phyloP scores from a whole-genome alignment of 2,888 invertebrate genomes.

The Zonitis immaculata region DNA sequence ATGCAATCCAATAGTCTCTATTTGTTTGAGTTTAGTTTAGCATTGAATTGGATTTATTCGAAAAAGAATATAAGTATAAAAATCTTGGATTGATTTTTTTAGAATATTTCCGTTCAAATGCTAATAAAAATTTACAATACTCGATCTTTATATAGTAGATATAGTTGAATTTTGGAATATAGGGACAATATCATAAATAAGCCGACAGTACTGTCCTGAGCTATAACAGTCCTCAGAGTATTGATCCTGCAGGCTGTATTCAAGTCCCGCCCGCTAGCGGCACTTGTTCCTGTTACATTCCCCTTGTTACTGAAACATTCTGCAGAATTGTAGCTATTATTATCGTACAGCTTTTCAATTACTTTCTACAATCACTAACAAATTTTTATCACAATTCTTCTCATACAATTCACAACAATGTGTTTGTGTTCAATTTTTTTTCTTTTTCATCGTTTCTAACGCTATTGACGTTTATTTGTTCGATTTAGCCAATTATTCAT shows the following conservation, averaged over 20 bases:
- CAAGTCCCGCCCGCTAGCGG: constrained; percentile 17
- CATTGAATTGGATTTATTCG: neutral
- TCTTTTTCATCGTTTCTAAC: too few species aligned
- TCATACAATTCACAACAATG: too few species aligned
- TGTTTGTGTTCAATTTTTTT: neutral
- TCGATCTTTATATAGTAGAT: too few species aligned
- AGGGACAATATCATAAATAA: constrained; percentile 30
- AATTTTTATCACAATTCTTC: too few species aligned
- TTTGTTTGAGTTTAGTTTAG: neutral
- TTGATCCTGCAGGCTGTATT: constrained; percentile 33
- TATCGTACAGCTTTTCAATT: constrained; percentile 21
- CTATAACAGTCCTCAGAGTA: constrained; percentile 34
- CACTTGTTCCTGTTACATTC: constrained; percentile 27
- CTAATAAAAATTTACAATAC: neutral
- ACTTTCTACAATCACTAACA: constrained; percentile 19
- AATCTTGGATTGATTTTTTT: too few species aligned
- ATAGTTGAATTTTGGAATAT: constrained; percentile 10
- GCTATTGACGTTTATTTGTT: too few species aligned
- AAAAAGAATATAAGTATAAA: neutral
- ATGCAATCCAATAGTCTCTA: too few species aligned
- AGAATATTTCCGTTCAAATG: neutral
- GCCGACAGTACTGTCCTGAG: constrained; percentile 30
- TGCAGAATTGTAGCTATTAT: constrained; percentile 26
- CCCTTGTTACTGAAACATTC: constrained; percentile 24
- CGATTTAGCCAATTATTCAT: too few species aligned